Evolutionary conservation across 1,140 invertebrate species (phyloP), one percentile per base, ranked within the genome.

Genomic region (Chironomus striatipennis): DNA sequence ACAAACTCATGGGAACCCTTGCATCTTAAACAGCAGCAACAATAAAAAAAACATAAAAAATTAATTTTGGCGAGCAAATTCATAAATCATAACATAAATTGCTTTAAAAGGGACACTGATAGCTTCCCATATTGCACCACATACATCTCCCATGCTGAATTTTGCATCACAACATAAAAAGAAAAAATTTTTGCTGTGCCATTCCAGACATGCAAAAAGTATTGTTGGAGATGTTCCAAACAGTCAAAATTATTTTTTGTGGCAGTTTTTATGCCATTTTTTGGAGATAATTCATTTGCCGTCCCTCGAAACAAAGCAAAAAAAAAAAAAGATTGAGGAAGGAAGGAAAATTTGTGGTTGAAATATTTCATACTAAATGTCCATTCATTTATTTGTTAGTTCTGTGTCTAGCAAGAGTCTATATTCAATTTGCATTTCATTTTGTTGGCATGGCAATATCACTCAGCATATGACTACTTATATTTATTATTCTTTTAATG

Each of bases 31-130:
- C n/a, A n/a, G n/a, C n/a, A n/a, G n/a, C n/a, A n/a, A n/a, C n/a
- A n/a, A n/a, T n/a, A n/a, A n/a, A n/a, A n/a, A n/a, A n/a, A 57
- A 15, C 12, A 57, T 15, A 57, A 57, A 57, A 57, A 57, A 57
- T 5, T n/a, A 15, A 12, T 15, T n/a, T 15, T 15, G 12, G 10
- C 47, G 12, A 57, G 8, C 9, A 47, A 47, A 57, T 57, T 1
- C 47, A 70, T 70, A 70, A 70, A 70, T 70, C 65, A 20, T 70
- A 9, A 70, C 17, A 70, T n/a, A 70, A 70, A 70, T 70, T 70
- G 65, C 18, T n/a, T 8, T 70, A 10, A 70, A 70, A 70, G 20
- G 65, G 65, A 70, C 65, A 70, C 65, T 70, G 65, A 70, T 70
- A 21, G 65, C 65, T 70, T 70, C 65, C 65, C 65, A 70, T 70